Percentiles rank a stretch among this genome's conserved stretches.
Conservation (phyloP, 1,140 invertebrate genomes). For the Drosophila nasuta region DNA sequence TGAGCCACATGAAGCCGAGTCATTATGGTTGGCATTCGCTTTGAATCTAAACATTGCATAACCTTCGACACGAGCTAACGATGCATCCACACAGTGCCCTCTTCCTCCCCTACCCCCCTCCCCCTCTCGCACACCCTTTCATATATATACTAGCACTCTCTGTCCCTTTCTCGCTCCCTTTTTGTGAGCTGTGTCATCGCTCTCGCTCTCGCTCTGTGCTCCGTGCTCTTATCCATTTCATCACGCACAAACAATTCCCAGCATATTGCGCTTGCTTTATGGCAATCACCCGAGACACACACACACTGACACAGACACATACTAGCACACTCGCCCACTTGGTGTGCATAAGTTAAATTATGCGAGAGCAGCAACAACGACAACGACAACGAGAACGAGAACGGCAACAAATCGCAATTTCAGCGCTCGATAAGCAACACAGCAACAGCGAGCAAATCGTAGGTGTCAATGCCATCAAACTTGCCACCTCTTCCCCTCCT, state of each 20-base stretch:
- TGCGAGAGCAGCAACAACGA: slow-evolving; percentile 41
- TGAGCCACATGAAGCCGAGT: slow-evolving; percentile 38
- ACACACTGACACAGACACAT: background rate
- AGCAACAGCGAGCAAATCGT: slow-evolving; percentile 31
- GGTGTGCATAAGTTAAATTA: slow-evolving; percentile 55
- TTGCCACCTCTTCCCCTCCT: background rate
- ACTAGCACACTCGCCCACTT: background rate
- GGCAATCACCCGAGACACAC: slow-evolving; percentile 57
- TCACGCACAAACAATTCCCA: slow-evolving; percentile 50
- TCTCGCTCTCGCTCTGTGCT: slow-evolving; percentile 5
- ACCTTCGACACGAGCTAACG: slow-evolving; percentile 36
- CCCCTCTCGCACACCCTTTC: background rate
- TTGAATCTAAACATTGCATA: slow-evolving; percentile 42
- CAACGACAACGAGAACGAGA: slow-evolving; percentile 11
- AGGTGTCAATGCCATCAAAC: slow-evolving; percentile 51
- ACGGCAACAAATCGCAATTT: slow-evolving; percentile 62
- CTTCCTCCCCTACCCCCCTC: background rate
- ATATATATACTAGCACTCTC: no score
- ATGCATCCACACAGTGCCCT: slow-evolving; percentile 14
- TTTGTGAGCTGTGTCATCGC: background rate
- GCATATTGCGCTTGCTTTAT: slow-evolving; percentile 72
- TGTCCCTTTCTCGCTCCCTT: background rate
- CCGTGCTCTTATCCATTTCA: slow-evolving; percentile 36
- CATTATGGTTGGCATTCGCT: slow-evolving; percentile 39
- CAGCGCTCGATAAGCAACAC: slow-evolving; percentile 52